Evolutionary conservation across 2,888 invertebrate genomes (phyloP).

Genomic region (Arge pagana): DNA sequence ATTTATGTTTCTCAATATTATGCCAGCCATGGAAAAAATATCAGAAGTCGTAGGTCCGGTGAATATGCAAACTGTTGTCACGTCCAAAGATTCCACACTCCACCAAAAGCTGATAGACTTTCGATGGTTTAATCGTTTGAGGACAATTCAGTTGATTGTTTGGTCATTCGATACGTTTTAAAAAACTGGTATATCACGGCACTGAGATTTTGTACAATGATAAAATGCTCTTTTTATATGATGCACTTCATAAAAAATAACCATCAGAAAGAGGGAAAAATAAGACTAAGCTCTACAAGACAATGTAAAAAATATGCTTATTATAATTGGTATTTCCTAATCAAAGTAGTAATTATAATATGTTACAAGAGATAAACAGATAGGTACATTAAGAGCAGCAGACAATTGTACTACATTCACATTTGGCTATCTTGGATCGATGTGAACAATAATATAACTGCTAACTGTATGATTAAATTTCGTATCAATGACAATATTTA

Average conservation of each 20-base stretch:
- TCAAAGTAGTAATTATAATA: conserved; percentile 53
- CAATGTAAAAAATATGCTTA: conserved; percentile 57
- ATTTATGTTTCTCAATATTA: too few species aligned
- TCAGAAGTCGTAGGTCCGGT: too few species aligned
- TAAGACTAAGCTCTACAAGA: conserved; percentile 47
- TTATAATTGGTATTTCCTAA: conserved; percentile 54
- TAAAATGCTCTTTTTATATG: not conserved
- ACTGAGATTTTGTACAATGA: not conserved
- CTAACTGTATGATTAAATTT: conserved; percentile 29
- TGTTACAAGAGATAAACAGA: conserved; percentile 52
- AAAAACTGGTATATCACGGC: conserved; percentile 2
- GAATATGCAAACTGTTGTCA: too few species aligned
- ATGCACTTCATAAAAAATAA: conserved; percentile 8
- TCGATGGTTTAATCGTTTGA: too few species aligned
- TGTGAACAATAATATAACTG: conserved; percentile 39
- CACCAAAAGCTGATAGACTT: too few species aligned
- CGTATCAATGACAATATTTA: conserved; percentile 5
- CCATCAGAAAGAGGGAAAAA: conserved; percentile 25
- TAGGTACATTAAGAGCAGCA: conserved; percentile 48
- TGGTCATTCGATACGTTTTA: conserved; percentile 1
- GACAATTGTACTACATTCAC: conserved; percentile 36
- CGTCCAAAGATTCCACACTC: too few species aligned
- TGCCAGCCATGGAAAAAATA: too few species aligned
- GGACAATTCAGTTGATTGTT: not conserved
- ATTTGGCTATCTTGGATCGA: conserved; percentile 37